Percentiles rank a stretch among this genome's conserved stretches.
phyloP scores from a whole-genome alignment of 2,113 vertebrate species.

The Telmatochromis bifrenatus region DNA sequence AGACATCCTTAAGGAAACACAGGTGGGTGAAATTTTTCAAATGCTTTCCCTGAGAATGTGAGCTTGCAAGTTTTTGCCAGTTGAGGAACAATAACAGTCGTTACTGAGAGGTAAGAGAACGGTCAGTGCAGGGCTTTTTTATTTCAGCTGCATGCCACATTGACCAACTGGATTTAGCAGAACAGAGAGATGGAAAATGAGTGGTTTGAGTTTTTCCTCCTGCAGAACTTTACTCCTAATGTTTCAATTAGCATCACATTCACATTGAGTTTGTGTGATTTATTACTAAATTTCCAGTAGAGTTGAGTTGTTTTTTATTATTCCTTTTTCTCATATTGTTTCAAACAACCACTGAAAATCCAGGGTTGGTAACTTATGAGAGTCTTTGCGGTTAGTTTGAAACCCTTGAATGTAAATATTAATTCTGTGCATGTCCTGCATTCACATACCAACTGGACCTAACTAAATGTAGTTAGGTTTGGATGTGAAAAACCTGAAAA shows the following conservation, averaged over 20 bases:
- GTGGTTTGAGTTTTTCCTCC: not conserved
- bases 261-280: not conserved
- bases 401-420: not conserved
- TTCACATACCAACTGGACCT: not conserved
- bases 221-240: not conserved
- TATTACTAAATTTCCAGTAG: not conserved
- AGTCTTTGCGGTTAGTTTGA: not conserved
- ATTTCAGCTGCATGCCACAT: constrained; percentile 19
- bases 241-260: not conserved
- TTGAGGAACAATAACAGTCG: constrained; percentile 1
- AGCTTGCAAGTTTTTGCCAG: constrained; percentile 3
- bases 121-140: constrained; percentile 5
- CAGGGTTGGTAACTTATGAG: not conserved
- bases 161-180: not conserved
- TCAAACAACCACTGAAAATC: not conserved
- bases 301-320: not conserved
- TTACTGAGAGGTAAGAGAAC: constrained; percentile 23
- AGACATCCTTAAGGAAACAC: constrained; percentile 16
- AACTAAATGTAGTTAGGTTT: not conserved
- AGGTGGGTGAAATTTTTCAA: constrained; percentile 32
- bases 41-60: constrained; percentile 8
- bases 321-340: not conserved
- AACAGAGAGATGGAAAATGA: not conserved
- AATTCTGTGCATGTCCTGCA: not conserved
- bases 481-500: not conserved